Evolutionary conservation across 2,888 invertebrate genomes (phyloP), one percentile per base, ranked within the genome.

Genomic region (Aethes cnicana): DNA sequence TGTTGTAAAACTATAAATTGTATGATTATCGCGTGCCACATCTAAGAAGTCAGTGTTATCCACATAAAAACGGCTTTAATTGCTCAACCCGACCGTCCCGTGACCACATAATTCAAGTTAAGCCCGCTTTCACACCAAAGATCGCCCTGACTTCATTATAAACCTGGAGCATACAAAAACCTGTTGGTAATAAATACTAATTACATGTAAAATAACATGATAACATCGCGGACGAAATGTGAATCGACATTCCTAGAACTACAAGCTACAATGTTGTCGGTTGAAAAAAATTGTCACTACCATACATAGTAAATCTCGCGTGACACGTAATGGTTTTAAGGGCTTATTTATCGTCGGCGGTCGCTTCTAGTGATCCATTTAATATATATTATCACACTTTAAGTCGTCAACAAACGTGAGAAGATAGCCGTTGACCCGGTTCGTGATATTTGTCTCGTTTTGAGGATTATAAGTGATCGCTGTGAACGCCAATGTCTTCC

Each of bases 361-460:
- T 77, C 81, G 81, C 78, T 82, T 75, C 74, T 69, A 83, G 74
- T 80, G 81, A 85, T 84, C 80, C 79, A 77, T 86, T 88, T 88
- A 87, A 89, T 87, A 88, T 87, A 89, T 86, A 86, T 86, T 86
- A 88, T 89, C 86, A 84, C 85, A 84, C 77, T 86, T 77, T 77
- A 76, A 82, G 84, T 80, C 84, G 78, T 81, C 86, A 84, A 86
- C 85, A 87, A 86, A 86, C 88, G 87, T 88, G 88, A 86, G 87
- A 89, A 88, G 85, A 85, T 84, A 82, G 83, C 80, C 79, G 78
- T 75, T 84, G 87, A 86, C 86, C 86, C 79, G 77, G 81, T 82
- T 87, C 89, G 89, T 89, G 89, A 86, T 84, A 80, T 84, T 87
- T 84, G 83, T 77, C 81, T 79, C 86, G 83, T 84, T 87, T 84